Evolutionary conservation across 1,140 invertebrate species (phyloP).

Genomic region (Adoxophyes honmai): DNA sequence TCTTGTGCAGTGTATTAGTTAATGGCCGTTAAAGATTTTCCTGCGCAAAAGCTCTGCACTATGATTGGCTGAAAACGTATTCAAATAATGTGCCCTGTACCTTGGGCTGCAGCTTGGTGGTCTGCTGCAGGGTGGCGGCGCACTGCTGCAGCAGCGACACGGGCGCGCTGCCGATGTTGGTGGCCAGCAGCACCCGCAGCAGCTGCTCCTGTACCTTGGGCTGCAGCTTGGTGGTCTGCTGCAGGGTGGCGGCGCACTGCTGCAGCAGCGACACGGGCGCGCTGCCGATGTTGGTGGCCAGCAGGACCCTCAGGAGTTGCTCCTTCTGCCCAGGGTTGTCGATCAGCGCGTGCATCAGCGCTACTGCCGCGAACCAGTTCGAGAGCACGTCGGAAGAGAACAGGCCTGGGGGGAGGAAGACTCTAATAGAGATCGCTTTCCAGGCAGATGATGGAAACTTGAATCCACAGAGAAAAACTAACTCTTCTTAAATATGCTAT

Average conservation of each 20-base stretch:
- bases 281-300: slow-evolving; percentile 91
- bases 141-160: slow-evolving; percentile 94
- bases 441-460: too few species aligned
- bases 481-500: too few species aligned
- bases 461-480: too few species aligned
- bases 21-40: too few species aligned
- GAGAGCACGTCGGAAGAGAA: slow-evolving; percentile 94
- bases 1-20: too few species aligned
- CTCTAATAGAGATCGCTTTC: too few species aligned
- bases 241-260: slow-evolving; percentile 90
- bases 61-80: too few species aligned
- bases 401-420: slow-evolving; percentile 74
- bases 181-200: slow-evolving; percentile 92
- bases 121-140: slow-evolving; percentile 89
- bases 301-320: slow-evolving; percentile 92
- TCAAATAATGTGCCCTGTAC: too few species aligned
- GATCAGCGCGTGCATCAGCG: slow-evolving; percentile 93
- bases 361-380: slow-evolving; percentile 98
- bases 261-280: slow-evolving; percentile 92
- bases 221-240: slow-evolving; percentile 91
- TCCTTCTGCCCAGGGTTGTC: slow-evolving; percentile 95
- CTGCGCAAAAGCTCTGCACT: too few species aligned
- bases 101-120: too few species aligned
- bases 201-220: slow-evolving; percentile 93
- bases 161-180: slow-evolving; percentile 88